Base-by-base conservation (phyloP, 1,140 invertebrate species). In the Maconellicoccus hirsutus region DNA sequence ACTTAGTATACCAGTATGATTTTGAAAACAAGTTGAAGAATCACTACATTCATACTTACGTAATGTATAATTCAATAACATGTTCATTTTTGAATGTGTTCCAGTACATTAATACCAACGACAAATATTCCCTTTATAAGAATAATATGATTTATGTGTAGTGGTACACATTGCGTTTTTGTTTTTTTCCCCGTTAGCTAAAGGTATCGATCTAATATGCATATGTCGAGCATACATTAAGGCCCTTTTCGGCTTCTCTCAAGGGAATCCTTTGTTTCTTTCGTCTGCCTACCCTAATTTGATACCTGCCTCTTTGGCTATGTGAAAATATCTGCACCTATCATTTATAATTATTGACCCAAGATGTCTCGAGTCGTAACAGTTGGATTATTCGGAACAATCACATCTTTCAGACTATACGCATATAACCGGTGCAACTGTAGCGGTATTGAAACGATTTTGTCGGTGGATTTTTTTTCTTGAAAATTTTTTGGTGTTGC, bases 291-390 rank as follows among this genome's bases (percentile, higher is more conserved):
- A 66, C 61, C 61, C 61, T 66, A 66, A 66, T 66, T 66, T 66
- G 25, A 66, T 66, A 66, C 61, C 61, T 66, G 61, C 61, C 25
- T 66, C 19, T 23, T 4, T 23, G 61, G 10, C 61, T 66, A 66
- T 66, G 61, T 25, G 61, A 66, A 66, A 66, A 66, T 52, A 52
- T 66, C 19, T 25, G 21, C 61, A 66, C 25, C 61, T 66, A 26
- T 66, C 61, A 26, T 66, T 66, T 66, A 66, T 66, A 66, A 66
- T 66, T 66, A 66, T 66, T 66, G 61, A 66, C 61, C 61, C 61
- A 26, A 66, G 21, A 66, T 26, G 61, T 66, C 61, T 66, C 25
- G 42, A 66, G 61, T 66, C 21, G 22, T 66, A 66, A 66, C 61
- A 66, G 61, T 66, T 22, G 61, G 25, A 66, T 66, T 25, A 66